Percentiles rank a stretch among this genome's conserved stretches.
Conservation (phyloP, 2,113 vertebrate species). For the Promerops cafer region DNA sequence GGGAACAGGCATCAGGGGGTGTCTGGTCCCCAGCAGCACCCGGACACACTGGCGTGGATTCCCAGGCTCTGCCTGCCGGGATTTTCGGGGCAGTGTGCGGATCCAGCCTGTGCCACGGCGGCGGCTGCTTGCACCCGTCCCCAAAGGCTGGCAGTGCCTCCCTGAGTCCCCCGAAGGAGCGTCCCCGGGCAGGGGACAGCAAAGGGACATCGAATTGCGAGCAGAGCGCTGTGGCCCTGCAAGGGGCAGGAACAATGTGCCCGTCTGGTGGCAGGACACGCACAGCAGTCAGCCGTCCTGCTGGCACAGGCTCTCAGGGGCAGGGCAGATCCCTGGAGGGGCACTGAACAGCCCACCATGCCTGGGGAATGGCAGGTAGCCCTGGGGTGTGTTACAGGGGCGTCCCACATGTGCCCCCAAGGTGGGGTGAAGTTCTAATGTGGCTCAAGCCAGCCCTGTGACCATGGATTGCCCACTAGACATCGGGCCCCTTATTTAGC, state of each 20-base stretch:
- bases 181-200: no score
- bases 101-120: neutral
- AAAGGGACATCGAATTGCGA: rapidly evolving
- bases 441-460: neutral
- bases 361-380: neutral
- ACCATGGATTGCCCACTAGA: neutral
- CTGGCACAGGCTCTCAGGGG: neutral
- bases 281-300: neutral
- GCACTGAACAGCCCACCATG: rapidly evolving
- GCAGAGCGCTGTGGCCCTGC: neutral
- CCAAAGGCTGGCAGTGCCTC: neutral
- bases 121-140: neutral
- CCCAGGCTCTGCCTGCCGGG: neutral
- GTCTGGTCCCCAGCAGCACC: neutral
- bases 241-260: neutral
- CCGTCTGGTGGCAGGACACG: neutral
- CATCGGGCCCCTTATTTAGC: rapidly evolving
- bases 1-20: neutral
- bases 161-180: neutral
- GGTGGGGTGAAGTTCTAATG: neutral
- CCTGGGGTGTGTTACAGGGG: neutral
- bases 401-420: neutral
- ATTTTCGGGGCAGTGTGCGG: rapidly evolving
- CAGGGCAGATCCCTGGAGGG: neutral
- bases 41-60: rapidly evolving